A percentile compares a stretch with the other conserved stretches of the same genome.
These are phyloP conservation scores for Tangara arthus DNA, from an alignment of 2,797 vertebrate species.

Conservation along the genomic window DNA sequence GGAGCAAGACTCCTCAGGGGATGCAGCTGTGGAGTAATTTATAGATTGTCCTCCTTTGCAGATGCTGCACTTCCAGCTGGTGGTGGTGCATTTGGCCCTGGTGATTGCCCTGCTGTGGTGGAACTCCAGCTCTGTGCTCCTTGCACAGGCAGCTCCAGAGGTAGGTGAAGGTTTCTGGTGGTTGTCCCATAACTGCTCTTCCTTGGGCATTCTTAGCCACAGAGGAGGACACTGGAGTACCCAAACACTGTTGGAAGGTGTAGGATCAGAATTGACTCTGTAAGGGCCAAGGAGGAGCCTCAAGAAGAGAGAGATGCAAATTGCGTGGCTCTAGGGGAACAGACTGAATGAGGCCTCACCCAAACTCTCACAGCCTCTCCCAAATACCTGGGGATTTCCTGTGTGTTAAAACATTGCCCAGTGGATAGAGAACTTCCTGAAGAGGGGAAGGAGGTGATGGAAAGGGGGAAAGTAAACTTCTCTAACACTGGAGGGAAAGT, in stretches of 20 bases:
- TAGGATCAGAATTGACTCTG: accelerated
- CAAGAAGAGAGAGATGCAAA: background rate
- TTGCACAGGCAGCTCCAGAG: conserved; percentile 65
- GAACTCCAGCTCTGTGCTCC: conserved; percentile 55
- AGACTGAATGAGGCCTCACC: background rate
- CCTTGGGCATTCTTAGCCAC: background rate
- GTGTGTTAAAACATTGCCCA: background rate
- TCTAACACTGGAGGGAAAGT: background rate
- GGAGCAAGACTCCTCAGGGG: background rate
- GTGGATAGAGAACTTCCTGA: background rate
- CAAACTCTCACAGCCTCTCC: background rate
- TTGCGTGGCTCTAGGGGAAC: background rate
- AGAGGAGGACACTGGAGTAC: background rate
- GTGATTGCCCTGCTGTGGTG: conserved; percentile 72
- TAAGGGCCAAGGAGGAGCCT: background rate
- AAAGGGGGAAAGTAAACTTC: background rate
- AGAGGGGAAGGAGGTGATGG: background rate
- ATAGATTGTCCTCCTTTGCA: conserved; percentile 60
- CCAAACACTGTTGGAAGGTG: background rate
- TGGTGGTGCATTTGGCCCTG: conserved; percentile 73
- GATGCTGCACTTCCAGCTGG: conserved; percentile 80
- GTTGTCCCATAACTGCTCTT: background rate
- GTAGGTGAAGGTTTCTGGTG: conserved; percentile 58
- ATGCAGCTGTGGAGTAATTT: background rate
- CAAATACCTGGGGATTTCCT: background rate